Evolutionary conservation across 2,113 vertebrate genomes (phyloP).

Genomic region (Corapipo altera): DNA sequence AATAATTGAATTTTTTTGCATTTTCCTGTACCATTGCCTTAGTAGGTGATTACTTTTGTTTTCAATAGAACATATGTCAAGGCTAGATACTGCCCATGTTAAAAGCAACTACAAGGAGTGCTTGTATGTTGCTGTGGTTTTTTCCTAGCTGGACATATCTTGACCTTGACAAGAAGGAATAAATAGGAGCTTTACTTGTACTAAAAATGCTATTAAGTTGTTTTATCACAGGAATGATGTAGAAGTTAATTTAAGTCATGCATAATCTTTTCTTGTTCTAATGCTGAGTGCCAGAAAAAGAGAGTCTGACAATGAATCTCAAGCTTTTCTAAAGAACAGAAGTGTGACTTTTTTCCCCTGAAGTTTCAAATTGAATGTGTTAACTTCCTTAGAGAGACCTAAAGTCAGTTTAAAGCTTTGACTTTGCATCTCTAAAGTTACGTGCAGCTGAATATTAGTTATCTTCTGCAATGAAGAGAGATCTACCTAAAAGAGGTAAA

Average conservation of each 20-base stretch:
- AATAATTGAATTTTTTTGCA: neutral
- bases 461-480: neutral
- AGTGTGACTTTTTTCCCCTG: neutral
- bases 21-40: neutral
- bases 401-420: neutral
- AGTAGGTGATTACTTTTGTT: neutral
- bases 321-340: neutral
- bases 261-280: neutral
- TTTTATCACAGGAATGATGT: neutral
- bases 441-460: neutral
- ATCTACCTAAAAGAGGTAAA: neutral
- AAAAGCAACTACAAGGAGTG: neutral
- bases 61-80: accelerated
- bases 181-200: neutral
- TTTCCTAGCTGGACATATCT: neutral
- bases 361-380: neutral
- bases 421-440: neutral
- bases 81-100: neutral
- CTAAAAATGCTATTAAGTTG: neutral
- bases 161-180: neutral
- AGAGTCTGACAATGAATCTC: neutral
- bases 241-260: neutral
- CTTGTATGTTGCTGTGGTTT: neutral
- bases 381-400: neutral
- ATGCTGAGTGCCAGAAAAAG: neutral